A percentile compares a stretch with the other conserved stretches of the same genome.
Evolutionary conservation across 2,113 vertebrate genomes (phyloP).

Genomic region (Pomatostomus ruficeps): DNA sequence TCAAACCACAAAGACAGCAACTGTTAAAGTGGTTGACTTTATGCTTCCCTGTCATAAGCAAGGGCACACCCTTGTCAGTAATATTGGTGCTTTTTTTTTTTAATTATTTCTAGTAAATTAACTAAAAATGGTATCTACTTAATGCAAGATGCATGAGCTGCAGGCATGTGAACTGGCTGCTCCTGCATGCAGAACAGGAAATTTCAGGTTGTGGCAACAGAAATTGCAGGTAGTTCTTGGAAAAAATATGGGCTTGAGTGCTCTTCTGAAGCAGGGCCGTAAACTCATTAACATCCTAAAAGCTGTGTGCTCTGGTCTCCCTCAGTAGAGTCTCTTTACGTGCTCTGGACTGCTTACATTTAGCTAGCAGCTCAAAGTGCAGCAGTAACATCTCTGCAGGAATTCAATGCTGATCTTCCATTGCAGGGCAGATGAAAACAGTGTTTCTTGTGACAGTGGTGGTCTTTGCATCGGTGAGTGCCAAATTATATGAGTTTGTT

Average conservation of each 20-base stretch:
- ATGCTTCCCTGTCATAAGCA: not conserved
- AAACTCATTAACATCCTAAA: not conserved
- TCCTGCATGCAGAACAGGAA: not conserved
- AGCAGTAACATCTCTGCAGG: not conserved
- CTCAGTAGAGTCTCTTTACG: fast-evolving
- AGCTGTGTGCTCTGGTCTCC: not conserved
- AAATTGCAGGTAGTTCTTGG: not conserved
- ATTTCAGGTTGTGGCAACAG: not conserved
- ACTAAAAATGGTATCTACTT: not conserved
- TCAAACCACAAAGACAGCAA: too few species aligned
- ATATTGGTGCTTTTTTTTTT: not conserved
- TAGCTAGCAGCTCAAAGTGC: not conserved
- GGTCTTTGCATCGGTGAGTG: not conserved
- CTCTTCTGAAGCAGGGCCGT: not conserved
- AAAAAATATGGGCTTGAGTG: not conserved
- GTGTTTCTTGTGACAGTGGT: not conserved
- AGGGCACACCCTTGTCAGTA: fast-evolving
- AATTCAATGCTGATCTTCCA: not conserved
- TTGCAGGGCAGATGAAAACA: fast-evolving
- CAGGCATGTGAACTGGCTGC: not conserved
- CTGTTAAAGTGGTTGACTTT: not conserved
- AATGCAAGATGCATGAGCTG: not conserved
- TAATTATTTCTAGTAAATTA: not conserved
- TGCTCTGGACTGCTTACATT: not conserved
- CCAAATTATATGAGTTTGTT: not conserved